A percentile compares a stretch with the other conserved stretches of the same genome.
Conservation (phyloP, 1,140 invertebrate species). For the Drosophila subpulchrella region DNA sequence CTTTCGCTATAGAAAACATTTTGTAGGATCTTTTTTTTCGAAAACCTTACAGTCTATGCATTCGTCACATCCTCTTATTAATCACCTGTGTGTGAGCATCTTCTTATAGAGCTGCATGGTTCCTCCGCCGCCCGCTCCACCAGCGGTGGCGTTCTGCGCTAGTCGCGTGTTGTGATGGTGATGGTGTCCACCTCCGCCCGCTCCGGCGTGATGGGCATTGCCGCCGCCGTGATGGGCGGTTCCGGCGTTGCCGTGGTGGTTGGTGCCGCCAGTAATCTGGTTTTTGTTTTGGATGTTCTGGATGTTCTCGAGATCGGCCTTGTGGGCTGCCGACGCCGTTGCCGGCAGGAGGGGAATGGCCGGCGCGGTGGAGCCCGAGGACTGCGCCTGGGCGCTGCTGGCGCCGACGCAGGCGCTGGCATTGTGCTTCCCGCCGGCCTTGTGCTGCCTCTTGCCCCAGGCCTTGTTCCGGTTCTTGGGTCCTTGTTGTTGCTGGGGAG, state of each 20-base stretch:
- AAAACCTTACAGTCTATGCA: background rate
- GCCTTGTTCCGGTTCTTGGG: slow-evolving; percentile 70
- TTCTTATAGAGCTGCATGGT: slow-evolving; percentile 73
- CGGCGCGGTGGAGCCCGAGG: slow-evolving; percentile 20
- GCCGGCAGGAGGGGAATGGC: slow-evolving; percentile 31
- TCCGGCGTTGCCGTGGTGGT: slow-evolving; percentile 32
- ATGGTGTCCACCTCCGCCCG: slow-evolving; percentile 50
- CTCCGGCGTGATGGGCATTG: slow-evolving; percentile 44
- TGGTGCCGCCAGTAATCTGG: slow-evolving; percentile 51
- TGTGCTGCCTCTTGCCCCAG: slow-evolving; percentile 77
- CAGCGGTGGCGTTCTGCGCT: slow-evolving; percentile 55
- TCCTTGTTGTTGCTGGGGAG: slow-evolving; percentile 71
- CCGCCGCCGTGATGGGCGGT: slow-evolving; percentile 25
- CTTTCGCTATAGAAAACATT: too few relatives aligned
- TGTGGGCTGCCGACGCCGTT: slow-evolving; percentile 51
- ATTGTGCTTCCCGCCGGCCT: slow-evolving; percentile 63
- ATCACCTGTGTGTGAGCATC: slow-evolving; percentile 69
- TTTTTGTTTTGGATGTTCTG: slow-evolving; percentile 83
- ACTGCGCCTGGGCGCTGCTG: slow-evolving; percentile 34
- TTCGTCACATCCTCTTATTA: background rate
- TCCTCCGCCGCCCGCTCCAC: slow-evolving; percentile 53
- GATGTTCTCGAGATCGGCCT: slow-evolving; percentile 82
- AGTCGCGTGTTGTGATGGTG: slow-evolving; percentile 65
- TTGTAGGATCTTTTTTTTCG: too few relatives aligned
- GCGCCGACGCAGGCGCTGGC: slow-evolving; percentile 25